Evolutionary conservation across 1,140 invertebrate genomes (phyloP), one percentile per base, ranked within the genome.

Genomic region (Harpegnathos saltator): DNA sequence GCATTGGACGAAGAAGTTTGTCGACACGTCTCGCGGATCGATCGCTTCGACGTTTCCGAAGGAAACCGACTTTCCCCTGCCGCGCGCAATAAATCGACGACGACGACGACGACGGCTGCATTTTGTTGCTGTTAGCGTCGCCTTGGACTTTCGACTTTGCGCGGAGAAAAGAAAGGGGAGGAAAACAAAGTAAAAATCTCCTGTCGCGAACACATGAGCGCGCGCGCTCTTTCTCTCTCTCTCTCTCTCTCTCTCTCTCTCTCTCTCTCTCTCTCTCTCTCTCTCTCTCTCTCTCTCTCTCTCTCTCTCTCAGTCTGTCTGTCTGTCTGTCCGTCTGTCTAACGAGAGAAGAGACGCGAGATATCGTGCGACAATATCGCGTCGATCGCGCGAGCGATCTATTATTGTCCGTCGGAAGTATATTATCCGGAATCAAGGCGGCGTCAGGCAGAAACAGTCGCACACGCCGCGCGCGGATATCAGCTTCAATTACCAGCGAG

Each of bases 61-160:
- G 62, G 29, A 86, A 86, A 68, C 19, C 22, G 38, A 54, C 71
- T 86, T 86, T 86, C 71, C 84, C 58, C 56, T 24, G 7, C 12
- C n/a, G 63, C n/a, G 68, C 65, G 63, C 54, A 81, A 78, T 26
- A 63, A 72, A 48, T 1, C 22, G 15, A 22, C 7, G 58, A 38
- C 38, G 22, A 69, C n/a, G n/a, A n/a, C n/a, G n/a, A n/a, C n/a
- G n/a, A n/a, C n/a, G 44, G 0, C 19, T 26, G 44, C 19, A 24
- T 7, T 24, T 5, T 7, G 24, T 52, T 66, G 65, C 86, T n/a
- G n/a, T 86, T 69, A 61, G 52, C 62, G 62, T 44, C 38, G 11
- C 38, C 9, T 24, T 3, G 29, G 59, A 74, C 69, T 69, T 62
- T 58, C 15, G 12, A 22, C 29, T 56, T 63, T 63, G 50, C 48